Percentiles rank a stretch among this genome's conserved stretches.
Evolutionary conservation across 2,113 vertebrate genomes (phyloP).

Genomic region (Hyaena hyaena): DNA sequence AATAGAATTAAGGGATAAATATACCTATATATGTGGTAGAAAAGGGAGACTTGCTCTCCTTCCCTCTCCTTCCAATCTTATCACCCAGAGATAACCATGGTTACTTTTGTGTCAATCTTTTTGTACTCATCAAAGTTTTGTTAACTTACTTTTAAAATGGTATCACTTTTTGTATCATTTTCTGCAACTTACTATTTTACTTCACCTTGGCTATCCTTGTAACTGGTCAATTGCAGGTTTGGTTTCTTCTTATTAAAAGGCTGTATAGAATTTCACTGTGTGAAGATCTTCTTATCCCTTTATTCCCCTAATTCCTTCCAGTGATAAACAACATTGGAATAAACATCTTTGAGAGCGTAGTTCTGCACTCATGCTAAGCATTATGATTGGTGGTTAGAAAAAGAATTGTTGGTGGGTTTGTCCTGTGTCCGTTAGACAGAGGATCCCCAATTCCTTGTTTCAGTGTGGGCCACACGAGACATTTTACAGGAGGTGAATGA

Average conservation of each 20-base stretch:
- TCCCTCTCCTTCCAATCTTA: not conserved
- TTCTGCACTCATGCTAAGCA: not conserved
- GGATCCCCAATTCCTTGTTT: not conserved
- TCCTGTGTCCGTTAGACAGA: not conserved
- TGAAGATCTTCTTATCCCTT: not conserved
- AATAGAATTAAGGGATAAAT: not conserved
- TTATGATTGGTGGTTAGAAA: not conserved
- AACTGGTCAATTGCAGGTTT: not conserved
- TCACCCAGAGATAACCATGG: not conserved
- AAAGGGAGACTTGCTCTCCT: accelerated
- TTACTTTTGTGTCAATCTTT: not conserved
- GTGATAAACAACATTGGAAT: too few species aligned
- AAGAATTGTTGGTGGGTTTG: not conserved
- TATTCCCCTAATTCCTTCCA: not conserved
- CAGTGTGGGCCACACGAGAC: not conserved
- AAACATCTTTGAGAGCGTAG: not conserved
- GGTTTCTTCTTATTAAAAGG: not conserved
- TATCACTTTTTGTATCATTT: not conserved
- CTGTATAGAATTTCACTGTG: not conserved
- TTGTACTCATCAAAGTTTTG: not conserved
- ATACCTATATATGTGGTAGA: not conserved
- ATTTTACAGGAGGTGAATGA: not conserved
- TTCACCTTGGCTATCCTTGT: not conserved
- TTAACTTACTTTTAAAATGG: not conserved
- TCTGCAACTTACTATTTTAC: not conserved